Evolutionary conservation across 2,797 vertebrate species (phyloP).

Genomic region (Hydrophis major): DNA sequence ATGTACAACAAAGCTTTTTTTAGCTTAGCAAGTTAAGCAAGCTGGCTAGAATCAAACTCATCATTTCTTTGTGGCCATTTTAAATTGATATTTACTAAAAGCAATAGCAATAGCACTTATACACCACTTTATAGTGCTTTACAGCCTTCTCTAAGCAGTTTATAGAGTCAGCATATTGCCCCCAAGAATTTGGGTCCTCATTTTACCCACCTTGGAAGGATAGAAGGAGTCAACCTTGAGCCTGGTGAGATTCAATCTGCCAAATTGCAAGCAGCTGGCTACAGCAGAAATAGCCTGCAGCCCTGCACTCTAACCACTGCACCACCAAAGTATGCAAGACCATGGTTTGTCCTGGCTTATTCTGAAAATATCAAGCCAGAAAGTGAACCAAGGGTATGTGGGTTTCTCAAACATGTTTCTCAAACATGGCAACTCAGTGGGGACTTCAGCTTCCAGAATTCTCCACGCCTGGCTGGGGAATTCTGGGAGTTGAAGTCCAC

Average conservation of each 20-base stretch:
- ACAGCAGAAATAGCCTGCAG: too few species aligned
- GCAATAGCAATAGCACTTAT: too few species aligned
- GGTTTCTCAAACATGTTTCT: too few species aligned
- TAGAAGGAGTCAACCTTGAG: too few species aligned
- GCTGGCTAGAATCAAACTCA: neutral
- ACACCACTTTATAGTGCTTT: too few species aligned
- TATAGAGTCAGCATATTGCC: too few species aligned
- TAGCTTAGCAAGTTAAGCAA: neutral
- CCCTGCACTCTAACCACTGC: too few species aligned
- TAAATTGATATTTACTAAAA: neutral
- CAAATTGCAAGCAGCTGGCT: too few species aligned
- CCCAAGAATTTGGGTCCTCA: too few species aligned
- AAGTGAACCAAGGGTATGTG: neutral
- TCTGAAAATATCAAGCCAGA: neutral
- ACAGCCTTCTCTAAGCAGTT: too few species aligned
- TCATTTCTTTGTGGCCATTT: neutral
- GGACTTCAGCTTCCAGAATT: neutral
- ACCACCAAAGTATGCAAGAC: neutral
- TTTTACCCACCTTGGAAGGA: too few species aligned
- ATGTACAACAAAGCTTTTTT: neutral
- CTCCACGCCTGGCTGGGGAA: neutral
- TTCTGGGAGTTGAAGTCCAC: neutral
- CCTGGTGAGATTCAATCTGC: too few species aligned
- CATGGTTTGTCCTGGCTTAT: neutral
- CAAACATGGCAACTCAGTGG: neutral